Conservation (phyloP, 2,888 invertebrate genomes). For the Drosophila neonasuta region DNA sequence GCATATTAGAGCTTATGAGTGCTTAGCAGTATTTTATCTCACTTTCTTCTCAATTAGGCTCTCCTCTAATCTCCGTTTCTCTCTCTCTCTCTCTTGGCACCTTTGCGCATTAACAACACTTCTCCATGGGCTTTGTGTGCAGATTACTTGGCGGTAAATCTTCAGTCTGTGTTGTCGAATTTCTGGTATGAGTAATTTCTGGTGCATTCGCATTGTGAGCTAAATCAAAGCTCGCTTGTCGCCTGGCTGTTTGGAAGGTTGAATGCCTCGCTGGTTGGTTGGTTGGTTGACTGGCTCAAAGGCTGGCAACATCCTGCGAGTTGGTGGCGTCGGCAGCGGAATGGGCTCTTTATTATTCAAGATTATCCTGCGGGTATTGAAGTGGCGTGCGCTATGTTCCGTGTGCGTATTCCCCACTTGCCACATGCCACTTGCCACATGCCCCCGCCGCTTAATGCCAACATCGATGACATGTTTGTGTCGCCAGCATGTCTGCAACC, state of each 20-base stretch:
- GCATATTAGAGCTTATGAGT: background rate
- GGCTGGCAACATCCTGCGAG: constrained; percentile 18
- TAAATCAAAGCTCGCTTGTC: constrained; percentile 38
- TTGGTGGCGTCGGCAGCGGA: constrained; percentile 26
- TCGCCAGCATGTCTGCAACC: constrained; percentile 72
- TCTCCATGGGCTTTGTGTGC: constrained; percentile 11
- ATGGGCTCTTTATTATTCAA: constrained; percentile 71
- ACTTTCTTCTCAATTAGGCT: background rate
- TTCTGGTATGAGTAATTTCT: constrained; percentile 7
- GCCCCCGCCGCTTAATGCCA: constrained; percentile 7
- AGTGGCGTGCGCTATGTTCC: constrained; percentile 50
- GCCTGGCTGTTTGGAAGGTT: constrained; percentile 37
- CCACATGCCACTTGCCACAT: background rate
- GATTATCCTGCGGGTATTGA: constrained; percentile 76
- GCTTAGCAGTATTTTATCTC: background rate
- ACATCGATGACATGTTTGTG: constrained; percentile 77
- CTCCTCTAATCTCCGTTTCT: background rate
- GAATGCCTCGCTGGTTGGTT: constrained; percentile 5
- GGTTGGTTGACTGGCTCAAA: background rate
- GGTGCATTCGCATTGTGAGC: constrained; percentile 25
- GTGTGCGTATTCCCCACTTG: constrained; percentile 43
- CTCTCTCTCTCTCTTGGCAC: background rate
- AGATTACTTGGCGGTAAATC: constrained; percentile 11
- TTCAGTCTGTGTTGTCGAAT: background rate
- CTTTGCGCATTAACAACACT: background rate